phyloP scores from a whole-genome alignment of 2,888 invertebrate species.

The Keiferia lycopersicella region DNA sequence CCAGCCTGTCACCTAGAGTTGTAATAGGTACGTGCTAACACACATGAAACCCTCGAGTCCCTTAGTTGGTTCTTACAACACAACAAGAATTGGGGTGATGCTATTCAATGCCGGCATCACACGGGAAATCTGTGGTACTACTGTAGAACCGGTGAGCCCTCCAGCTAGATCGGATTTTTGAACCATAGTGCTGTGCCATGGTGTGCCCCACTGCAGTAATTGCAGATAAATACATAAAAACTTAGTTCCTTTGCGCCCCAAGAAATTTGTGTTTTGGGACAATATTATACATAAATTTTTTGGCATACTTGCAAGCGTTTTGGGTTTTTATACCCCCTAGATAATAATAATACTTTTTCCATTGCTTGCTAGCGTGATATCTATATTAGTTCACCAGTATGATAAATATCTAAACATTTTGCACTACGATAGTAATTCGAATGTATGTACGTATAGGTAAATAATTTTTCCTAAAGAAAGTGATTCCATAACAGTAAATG shows the following conservation, averaged over 20 bases:
- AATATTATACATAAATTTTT: constrained; percentile 65
- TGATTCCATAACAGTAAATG: constrained; percentile 44
- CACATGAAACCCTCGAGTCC: too few relatives aligned
- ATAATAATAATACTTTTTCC: constrained; percentile 41
- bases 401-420: constrained; percentile 38
- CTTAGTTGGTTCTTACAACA: too few relatives aligned
- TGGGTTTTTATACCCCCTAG: constrained; percentile 70
- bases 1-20: too few relatives aligned
- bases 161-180: too few relatives aligned
- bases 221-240: constrained; percentile 55
- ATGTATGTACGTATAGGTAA: constrained; percentile 41
- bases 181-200: constrained; percentile 55
- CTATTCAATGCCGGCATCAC: too few relatives aligned
- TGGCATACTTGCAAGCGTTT: constrained; percentile 58
- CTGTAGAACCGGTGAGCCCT: too few relatives aligned
- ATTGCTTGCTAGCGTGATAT: constrained; percentile 46
- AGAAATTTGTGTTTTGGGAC: constrained; percentile 66
- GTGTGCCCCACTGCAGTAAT: too few relatives aligned
- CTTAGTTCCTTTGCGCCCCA: constrained; percentile 70
- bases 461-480: constrained; percentile 36
- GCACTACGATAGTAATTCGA: constrained; percentile 46
- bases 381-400: constrained; percentile 41
- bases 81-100: too few relatives aligned
- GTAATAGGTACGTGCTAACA: too few relatives aligned
- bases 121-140: too few relatives aligned